Percentiles rank a stretch among this genome's conserved stretches.
These are phyloP conservation scores for Taenioides sp. DNA, from an alignment of 2,797 vertebrate species.

Conservation along the genomic window DNA sequence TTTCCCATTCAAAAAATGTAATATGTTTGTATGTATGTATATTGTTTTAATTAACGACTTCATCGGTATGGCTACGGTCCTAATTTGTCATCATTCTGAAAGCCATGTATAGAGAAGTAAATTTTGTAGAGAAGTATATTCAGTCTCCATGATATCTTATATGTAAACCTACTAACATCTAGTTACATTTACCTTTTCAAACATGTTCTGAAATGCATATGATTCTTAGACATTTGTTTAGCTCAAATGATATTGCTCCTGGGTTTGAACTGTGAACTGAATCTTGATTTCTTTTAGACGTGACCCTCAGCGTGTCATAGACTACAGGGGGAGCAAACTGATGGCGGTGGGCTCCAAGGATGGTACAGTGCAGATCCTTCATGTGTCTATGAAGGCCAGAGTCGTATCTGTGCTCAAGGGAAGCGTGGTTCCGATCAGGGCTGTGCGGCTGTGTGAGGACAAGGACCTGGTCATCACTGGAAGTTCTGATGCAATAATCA, in stretches of 20 bases:
- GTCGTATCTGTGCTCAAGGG: conserved; percentile 64
- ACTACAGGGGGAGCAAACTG: conserved; percentile 78
- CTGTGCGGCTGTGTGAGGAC: conserved; percentile 78
- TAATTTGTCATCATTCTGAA: too few species aligned
- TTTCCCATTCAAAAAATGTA: too few species aligned
- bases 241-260: background rate
- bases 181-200: too few species aligned
- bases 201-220: too few species aligned
- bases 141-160: too few species aligned
- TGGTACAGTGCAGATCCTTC: conserved; percentile 71
- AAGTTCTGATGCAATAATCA: conserved; percentile 84
- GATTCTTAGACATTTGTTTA: background rate
- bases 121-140: too few species aligned
- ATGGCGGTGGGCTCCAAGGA: conserved; percentile 79
- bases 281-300: conserved; percentile 60
- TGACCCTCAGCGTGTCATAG: conserved; percentile 76
- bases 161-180: too few species aligned
- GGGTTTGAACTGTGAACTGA: background rate
- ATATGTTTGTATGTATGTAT: too few species aligned
- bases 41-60: too few species aligned
- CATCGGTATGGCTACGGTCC: too few species aligned
- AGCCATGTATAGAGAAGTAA: too few species aligned
- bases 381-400: conserved; percentile 48
- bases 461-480: conserved; percentile 78
- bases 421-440: conserved; percentile 74